Conservation (phyloP, 37 sponge, comb jelly and placozoan species). For the Agelas oroides region DNA sequence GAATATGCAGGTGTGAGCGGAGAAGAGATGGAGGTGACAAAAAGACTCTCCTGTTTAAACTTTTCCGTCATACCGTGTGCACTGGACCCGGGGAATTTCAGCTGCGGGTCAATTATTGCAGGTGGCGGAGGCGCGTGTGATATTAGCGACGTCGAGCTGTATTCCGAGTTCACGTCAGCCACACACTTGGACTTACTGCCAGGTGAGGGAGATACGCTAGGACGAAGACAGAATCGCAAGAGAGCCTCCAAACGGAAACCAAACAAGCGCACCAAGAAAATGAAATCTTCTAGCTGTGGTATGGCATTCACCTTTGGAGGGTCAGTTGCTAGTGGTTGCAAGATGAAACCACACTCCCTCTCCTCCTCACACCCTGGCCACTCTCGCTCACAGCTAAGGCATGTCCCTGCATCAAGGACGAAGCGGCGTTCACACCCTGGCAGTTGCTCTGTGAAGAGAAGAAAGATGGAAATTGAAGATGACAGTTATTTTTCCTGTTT, state of each 20-base stretch:
- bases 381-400: no score
- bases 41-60: conserved; percentile 53
- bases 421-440: background rate
- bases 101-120: background rate
- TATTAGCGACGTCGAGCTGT: conserved; percentile 3
- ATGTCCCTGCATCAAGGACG: no score
- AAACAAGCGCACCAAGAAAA: conserved; percentile 23
- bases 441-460: background rate
- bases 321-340: background rate
- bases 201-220: background rate
- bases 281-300: background rate
- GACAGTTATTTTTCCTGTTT: conserved; percentile 18
- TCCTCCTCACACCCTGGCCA: no score
- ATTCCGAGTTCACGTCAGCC: background rate
- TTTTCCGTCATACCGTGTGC: conserved; percentile 43
- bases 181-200: conserved; percentile 4
- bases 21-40: conserved; percentile 67
- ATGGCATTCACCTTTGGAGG: background rate
- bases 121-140: background rate
- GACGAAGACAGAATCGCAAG: conserved; percentile 4
- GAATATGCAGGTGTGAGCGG: background rate
- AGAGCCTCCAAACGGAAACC: conserved; percentile 19
- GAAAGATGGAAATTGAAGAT: background rate
- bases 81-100: background rate
- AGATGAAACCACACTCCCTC: no score